Percentiles rank a stretch among this genome's conserved stretches.
Evolutionary conservation across 1,140 invertebrate species (phyloP).

Genomic region (Drosophila guanche): DNA sequence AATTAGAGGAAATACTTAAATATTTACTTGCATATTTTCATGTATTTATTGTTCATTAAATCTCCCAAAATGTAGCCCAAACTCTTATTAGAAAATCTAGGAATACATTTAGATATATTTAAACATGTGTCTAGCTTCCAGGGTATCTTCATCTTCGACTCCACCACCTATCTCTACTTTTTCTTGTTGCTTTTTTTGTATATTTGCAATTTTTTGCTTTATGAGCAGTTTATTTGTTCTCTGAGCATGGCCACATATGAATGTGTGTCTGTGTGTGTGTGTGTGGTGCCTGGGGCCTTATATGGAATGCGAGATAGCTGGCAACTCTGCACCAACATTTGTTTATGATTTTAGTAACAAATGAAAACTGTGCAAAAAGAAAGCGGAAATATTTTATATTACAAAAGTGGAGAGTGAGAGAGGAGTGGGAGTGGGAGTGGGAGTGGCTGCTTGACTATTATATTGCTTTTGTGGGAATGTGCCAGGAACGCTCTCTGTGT

Average conservation of each 20-base stretch:
- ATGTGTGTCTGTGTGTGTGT: constrained; percentile 1
- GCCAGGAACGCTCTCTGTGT: background rate
- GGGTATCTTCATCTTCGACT: no score
- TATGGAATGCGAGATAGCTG: constrained; percentile 47
- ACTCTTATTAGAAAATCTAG: no score
- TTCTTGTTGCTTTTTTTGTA: constrained; percentile 36
- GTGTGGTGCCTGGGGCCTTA: constrained; percentile 43
- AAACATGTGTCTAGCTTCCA: no score
- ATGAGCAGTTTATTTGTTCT: constrained; percentile 77
- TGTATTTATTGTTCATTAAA: no score
- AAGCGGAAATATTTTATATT: constrained; percentile 74
- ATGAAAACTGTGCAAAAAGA: constrained; percentile 77
- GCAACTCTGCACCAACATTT: constrained; percentile 53
- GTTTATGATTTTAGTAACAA: constrained; percentile 72
- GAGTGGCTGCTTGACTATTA: constrained; percentile 67
- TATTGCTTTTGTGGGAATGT: constrained; percentile 66
- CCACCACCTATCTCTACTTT: constrained; percentile 3
- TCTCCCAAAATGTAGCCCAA: no score
- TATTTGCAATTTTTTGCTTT: constrained; percentile 70
- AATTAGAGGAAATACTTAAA: no score
- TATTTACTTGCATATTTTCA: no score
- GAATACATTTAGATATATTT: no score
- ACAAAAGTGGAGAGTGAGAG: constrained; percentile 12
- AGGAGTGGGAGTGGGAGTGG: background rate
- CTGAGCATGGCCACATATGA: constrained; percentile 5